Evolutionary conservation across 2,888 invertebrate species (phyloP).

Genomic region (Ctena decussata): DNA sequence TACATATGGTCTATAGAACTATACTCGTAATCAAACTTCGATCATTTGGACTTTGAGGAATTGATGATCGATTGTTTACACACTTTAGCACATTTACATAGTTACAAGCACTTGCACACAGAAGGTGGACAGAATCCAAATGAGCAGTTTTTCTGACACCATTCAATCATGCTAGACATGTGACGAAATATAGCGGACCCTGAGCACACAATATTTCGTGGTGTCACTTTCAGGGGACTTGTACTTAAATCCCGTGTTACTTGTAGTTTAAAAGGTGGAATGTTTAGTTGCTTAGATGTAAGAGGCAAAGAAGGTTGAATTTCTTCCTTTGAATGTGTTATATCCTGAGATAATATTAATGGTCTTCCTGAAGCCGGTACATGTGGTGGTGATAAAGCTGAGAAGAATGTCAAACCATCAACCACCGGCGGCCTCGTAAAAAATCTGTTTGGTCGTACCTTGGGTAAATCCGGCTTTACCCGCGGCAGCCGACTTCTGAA

Average conservation of each 20-base stretch:
- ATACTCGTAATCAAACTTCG: too few species aligned
- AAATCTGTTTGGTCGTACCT: neutral
- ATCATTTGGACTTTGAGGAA: too few species aligned
- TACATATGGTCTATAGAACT: too few species aligned
- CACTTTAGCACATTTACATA: neutral
- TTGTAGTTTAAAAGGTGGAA: neutral
- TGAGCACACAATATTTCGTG: constrained; percentile 7
- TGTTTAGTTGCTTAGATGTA: neutral
- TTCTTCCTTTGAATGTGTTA: neutral
- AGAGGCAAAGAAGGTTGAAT: neutral
- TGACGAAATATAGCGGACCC: constrained; percentile 38
- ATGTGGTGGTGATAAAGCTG: neutral
- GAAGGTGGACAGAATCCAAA: constrained; percentile 57
- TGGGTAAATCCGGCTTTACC: neutral
- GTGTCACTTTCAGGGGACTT: neutral
- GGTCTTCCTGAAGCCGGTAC: too few species aligned
- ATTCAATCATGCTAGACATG: constrained; percentile 44
- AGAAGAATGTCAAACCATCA: neutral
- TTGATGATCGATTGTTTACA: too few species aligned
- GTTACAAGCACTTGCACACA: constrained; percentile 22
- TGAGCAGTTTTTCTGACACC: constrained; percentile 57
- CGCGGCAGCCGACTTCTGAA: neutral
- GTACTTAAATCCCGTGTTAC: neutral
- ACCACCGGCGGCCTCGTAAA: neutral
- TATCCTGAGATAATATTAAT: neutral